Evolutionary conservation across 2,797 vertebrate genomes (phyloP), one percentile per base, ranked within the genome.

Genomic region (Neosilurus mollespiculum): DNA sequence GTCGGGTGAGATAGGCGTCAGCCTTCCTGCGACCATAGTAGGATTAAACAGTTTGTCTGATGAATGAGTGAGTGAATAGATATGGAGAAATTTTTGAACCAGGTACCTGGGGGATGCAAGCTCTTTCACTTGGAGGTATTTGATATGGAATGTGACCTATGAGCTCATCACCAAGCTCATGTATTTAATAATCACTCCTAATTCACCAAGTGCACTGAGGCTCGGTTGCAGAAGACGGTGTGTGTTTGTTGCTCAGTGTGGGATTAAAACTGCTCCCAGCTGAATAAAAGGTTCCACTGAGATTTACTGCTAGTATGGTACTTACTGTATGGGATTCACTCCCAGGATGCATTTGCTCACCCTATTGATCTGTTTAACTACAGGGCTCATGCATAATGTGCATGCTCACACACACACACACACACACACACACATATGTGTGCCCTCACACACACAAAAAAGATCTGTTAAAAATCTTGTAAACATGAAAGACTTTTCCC

Each of bases 201-300:
- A n/a, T 76, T 54, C 56, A 14, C 10, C 0, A 20, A 59, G 54
- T 14, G 73, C 56, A 37, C 54, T 1, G 73, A 59, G 11, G 56
- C 73, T 79, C 62, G 15, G 77, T 24, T 81, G 65, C 58, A 81
- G 59, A 87, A 78, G 64, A 80, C 62, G 43, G 9, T 80, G 81
- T 59, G 76, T 78, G 61, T 82, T 84, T 84, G 34, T 61, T 53
- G 22, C 58, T 81, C 30, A 22, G 73, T 24, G 24, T 78, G 70
- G 56, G 78, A 85, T 86, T 87, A 56, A 82, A 82, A 61, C 82
- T 43, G 43, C 8, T 83, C 83, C 51, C 69, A 24, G 51, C 79
- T 58, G 70, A 80, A 82, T 43, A 20, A 82, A 87, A 86, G 85
- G 79, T 80, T 85, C 43, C 80, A 73, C 80, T 65, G 70, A 82